Conservation (phyloP, 1,140 invertebrate species). For the Lordiphosa mommai region DNA sequence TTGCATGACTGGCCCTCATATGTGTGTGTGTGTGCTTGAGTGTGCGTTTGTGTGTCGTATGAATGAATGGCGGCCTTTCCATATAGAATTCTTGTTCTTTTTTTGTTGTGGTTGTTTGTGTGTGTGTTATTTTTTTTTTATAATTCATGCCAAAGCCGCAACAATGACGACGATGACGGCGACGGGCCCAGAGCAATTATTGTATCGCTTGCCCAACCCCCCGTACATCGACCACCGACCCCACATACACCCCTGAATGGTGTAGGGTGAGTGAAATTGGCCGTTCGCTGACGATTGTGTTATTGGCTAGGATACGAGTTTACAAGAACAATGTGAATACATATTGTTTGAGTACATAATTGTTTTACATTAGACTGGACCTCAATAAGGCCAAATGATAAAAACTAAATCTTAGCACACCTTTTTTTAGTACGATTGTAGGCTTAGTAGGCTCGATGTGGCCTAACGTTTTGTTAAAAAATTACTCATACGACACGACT, state of each 20-base stretch:
- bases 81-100: conserved; percentile 47
- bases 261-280: neutral
- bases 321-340: too few species aligned
- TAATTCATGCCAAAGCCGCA: conserved; percentile 63
- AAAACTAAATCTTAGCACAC: too few species aligned
- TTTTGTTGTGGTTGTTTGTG: conserved; percentile 24
- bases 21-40: conserved; percentile 7
- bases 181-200: conserved; percentile 69
- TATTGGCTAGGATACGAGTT: too few species aligned
- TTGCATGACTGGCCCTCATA: conserved; percentile 50
- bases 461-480: too few species aligned
- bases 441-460: too few species aligned
- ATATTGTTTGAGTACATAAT: too few species aligned
- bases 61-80: conserved; percentile 54
- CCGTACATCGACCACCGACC: conserved; percentile 3
- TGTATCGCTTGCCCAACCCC: conserved; percentile 60
- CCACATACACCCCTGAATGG: neutral
- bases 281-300: too few species aligned
- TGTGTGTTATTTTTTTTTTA: conserved; percentile 40
- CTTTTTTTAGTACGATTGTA: too few species aligned
- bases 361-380: too few species aligned
- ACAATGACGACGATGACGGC: conserved; percentile 59
- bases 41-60: conserved; percentile 37
- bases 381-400: too few species aligned
- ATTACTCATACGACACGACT: too few species aligned